A percentile compares a stretch with the other conserved stretches of the same genome.
phyloP scores from a whole-genome alignment of 2,113 vertebrate species.

The Beaufortia kweichowensis region DNA sequence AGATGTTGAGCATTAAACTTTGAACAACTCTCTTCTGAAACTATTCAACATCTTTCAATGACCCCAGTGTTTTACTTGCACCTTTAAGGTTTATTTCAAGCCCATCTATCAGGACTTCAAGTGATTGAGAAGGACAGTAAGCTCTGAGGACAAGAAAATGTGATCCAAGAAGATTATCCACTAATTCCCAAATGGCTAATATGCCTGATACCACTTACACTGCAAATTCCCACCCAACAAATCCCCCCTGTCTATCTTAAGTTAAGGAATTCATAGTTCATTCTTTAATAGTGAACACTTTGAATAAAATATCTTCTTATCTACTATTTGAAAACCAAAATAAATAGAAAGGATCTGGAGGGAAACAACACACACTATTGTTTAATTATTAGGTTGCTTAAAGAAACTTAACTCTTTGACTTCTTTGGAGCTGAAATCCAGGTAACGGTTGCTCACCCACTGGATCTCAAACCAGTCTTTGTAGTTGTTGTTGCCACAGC shows the following conservation, averaged over 20 bases:
- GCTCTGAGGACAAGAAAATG: conserved; percentile 59
- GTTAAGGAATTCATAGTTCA: neutral
- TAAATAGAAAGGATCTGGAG: neutral
- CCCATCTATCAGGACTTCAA: conserved; percentile 41
- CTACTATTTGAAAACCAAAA: neutral
- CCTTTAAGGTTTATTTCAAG: conserved; percentile 52
- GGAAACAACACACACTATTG: neutral
- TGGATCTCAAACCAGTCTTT: conserved; percentile 98
- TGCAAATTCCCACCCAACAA: neutral
- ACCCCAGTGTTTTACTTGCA: neutral
- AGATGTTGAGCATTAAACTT: neutral
- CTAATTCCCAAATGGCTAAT: conserved; percentile 53
- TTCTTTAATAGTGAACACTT: neutral
- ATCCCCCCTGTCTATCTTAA: neutral
- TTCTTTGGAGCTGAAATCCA: conserved; percentile 95
- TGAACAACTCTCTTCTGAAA: neutral
- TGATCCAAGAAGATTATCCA: conserved; percentile 70
- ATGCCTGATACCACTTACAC: conserved; percentile 46
- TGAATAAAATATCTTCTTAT: neutral
- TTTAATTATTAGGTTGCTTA: too few species aligned
- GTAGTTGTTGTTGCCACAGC: conserved; percentile 93
- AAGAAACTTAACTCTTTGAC: conserved; percentile 93
- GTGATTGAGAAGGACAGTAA: conserved; percentile 70
- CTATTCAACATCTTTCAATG: neutral
- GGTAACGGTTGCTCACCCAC: conserved; percentile 98